Conservation (phyloP, 2,797 vertebrate species). For the Lepus oiostolus region DNA sequence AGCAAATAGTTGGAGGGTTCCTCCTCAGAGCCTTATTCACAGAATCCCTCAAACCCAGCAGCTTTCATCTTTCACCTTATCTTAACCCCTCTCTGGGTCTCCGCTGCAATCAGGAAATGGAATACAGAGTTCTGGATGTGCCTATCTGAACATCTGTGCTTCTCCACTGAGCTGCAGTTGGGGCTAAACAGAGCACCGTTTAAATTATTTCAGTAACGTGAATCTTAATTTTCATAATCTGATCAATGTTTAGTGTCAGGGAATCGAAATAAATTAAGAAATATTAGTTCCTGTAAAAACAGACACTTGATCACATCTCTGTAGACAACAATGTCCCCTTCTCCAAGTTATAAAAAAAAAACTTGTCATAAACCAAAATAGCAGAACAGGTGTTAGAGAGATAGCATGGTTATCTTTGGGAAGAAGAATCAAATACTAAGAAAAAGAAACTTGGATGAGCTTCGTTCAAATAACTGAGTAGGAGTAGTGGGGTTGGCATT, state of each 20-base stretch:
- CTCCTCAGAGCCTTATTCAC: not conserved
- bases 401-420: not conserved
- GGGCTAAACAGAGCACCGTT: not conserved
- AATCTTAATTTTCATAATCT: slow-evolving; percentile 24
- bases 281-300: slow-evolving; percentile 41
- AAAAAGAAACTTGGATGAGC: not conserved
- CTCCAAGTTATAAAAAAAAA: not conserved
- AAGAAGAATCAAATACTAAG: not conserved
- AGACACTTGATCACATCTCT: not conserved
- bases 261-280: not conserved
- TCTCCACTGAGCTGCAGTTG: not conserved
- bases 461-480: not conserved
- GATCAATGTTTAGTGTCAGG: not conserved
- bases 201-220: slow-evolving; percentile 25
- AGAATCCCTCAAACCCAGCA: not conserved
- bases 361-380: not conserved
- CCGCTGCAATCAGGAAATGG: not conserved
- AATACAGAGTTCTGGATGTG: not conserved
- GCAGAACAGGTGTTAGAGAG: not conserved
- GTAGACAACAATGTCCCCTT: slow-evolving; percentile 23
- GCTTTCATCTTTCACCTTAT: not conserved
- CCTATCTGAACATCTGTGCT: not conserved
- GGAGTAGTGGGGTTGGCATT: no score
- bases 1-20: not conserved
- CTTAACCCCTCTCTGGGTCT: not conserved